phyloP scores from a whole-genome alignment of 2,797 vertebrate genomes.

The Melanotaenia maccullochi region DNA sequence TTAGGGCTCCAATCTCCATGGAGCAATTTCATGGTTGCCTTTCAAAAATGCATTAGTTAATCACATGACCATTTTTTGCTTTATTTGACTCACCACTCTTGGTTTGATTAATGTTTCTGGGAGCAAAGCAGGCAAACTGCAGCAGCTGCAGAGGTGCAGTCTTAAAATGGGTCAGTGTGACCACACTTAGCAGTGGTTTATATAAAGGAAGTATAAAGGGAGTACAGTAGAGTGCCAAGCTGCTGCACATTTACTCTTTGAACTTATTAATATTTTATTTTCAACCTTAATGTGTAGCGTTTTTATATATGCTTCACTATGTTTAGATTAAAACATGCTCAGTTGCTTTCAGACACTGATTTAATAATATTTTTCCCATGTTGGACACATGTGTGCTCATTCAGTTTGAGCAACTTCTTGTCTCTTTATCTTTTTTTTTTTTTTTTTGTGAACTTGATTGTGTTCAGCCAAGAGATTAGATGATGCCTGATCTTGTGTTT shows the following conservation, averaged over 20 bases:
- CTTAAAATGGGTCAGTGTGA: conserved; percentile 15
- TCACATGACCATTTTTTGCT: conserved; percentile 28
- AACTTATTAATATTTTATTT: conserved; percentile 23
- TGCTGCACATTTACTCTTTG: conserved; percentile 26
- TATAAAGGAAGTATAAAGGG: conserved; percentile 10
- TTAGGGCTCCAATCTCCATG: conserved; percentile 11
- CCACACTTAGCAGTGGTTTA: conserved; percentile 1
- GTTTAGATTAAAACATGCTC: conserved; percentile 11
- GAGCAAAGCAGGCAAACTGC: conserved; percentile 23
- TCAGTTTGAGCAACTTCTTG: conserved; percentile 34
- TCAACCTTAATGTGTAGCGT: conserved; percentile 2
- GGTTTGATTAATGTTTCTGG: conserved; percentile 43
- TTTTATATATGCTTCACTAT: conserved; percentile 6
- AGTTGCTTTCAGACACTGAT: conserved; percentile 17
- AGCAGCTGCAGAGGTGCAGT: conserved; percentile 20
- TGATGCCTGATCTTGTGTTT: conserved; percentile 8
- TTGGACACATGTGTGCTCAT: not conserved
- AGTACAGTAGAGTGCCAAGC: conserved; percentile 3
- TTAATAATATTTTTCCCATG: conserved; percentile 20
- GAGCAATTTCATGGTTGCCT: conserved; percentile 17
- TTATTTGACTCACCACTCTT: conserved; percentile 35
- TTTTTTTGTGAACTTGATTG: conserved; percentile 48
- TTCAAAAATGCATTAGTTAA: conserved; percentile 22
- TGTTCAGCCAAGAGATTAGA: conserved; percentile 62
- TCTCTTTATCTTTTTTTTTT: conserved; percentile 9